Evolutionary conservation across 2,888 invertebrate genomes (phyloP).

Genomic region (Charanyca ferruginea): DNA sequence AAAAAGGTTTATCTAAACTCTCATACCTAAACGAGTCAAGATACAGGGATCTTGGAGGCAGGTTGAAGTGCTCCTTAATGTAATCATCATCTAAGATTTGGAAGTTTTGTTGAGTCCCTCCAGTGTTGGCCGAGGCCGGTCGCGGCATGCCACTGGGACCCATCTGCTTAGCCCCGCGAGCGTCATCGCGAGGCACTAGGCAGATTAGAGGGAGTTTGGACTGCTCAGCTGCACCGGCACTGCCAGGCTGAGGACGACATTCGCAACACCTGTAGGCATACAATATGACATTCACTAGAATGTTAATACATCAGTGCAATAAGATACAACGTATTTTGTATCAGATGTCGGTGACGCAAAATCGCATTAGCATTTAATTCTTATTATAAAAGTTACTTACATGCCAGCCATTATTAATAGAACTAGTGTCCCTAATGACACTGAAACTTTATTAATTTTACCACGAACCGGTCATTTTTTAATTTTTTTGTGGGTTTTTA

Average conservation of each 20-base stretch:
- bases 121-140: slow-evolving; percentile 57
- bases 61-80: slow-evolving; percentile 82
- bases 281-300: neutral
- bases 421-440: slow-evolving; percentile 3
- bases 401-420: slow-evolving; percentile 39
- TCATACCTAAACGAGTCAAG: slow-evolving; percentile 76
- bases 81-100: slow-evolving; percentile 81
- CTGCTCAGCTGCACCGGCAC: slow-evolving; percentile 63
- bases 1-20: too few relatives aligned
- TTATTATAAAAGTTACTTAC: too few relatives aligned
- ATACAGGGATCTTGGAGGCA: slow-evolving; percentile 81
- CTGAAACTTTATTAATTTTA: slow-evolving; percentile 8
- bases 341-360: neutral
- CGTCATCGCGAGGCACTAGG: slow-evolving; percentile 80
- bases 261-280: slow-evolving; percentile 77
- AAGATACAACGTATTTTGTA: neutral
- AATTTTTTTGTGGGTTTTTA: slow-evolving; percentile 11
- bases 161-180: slow-evolving; percentile 29
- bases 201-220: slow-evolving; percentile 81
- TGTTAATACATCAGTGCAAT: neutral
- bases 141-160: slow-evolving; percentile 51
- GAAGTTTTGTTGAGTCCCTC: slow-evolving; percentile 66
- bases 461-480: slow-evolving; percentile 32
- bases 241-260: slow-evolving; percentile 61
- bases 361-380: too few relatives aligned